Conservation (phyloP, 2,797 vertebrate species). For the Psittacula derbiana region DNA sequence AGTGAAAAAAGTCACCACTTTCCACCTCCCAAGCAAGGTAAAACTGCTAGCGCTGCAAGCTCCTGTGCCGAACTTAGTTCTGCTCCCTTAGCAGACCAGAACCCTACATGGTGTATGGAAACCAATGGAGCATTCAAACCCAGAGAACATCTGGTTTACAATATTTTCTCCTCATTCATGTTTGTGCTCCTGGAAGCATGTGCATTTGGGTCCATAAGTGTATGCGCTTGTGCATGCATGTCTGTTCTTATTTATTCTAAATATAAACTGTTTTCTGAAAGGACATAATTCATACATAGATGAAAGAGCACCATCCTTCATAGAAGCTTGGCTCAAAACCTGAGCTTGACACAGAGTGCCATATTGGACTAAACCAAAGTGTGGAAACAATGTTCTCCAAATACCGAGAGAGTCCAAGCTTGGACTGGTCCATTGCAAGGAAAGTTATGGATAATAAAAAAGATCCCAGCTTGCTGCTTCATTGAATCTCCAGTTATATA, state of each 20-base stretch:
- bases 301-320: conserved; percentile 24
- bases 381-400: conserved; percentile 22
- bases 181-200: background rate
- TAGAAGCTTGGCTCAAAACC: conserved; percentile 13
- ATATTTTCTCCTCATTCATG: conserved; percentile 7
- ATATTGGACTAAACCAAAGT: conserved; percentile 26
- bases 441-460: conserved; percentile 46
- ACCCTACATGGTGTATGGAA: conserved; percentile 20
- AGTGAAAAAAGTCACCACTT: background rate
- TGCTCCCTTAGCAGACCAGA: conserved; percentile 37
- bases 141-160: conserved; percentile 46
- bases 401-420: background rate
- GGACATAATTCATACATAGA: conserved; percentile 23
- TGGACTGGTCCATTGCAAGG: background rate
- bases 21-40: background rate
- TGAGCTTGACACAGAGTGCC: background rate
- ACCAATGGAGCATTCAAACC: conserved; percentile 37
- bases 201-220: background rate
- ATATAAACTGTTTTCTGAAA: conserved; percentile 48
- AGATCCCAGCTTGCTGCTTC: conserved; percentile 15
- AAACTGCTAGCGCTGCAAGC: background rate
- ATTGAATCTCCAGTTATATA: background rate
- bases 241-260: conserved; percentile 58
- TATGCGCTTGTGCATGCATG: background rate
- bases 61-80: background rate